phyloP scores from a whole-genome alignment of 2,797 vertebrate species.

The Craterocephalus amniculus region DNA sequence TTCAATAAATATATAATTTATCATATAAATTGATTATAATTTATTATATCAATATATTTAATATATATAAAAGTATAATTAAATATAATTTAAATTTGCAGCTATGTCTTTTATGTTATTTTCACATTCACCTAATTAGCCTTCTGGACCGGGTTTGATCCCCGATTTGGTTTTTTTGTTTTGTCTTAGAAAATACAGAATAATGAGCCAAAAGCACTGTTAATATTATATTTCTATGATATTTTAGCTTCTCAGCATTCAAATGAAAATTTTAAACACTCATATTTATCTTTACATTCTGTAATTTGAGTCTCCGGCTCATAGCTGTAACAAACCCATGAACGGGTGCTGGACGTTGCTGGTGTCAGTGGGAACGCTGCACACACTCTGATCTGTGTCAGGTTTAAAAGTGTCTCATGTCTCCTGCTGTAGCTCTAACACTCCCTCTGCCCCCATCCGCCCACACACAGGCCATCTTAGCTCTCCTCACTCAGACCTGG shows the following conservation, averaged over 20 bases:
- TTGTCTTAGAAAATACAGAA: not conserved
- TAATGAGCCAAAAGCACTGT: not conserved
- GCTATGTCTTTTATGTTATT: no score
- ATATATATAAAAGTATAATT: no score
- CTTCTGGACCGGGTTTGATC: no score
- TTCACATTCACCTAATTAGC: no score
- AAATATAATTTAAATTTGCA: no score
- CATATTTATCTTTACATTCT: not conserved
- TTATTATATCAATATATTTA: no score
- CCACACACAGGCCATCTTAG: slow-evolving; percentile 55
- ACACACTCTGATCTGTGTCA: slow-evolving; percentile 58
- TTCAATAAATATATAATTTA: no score
- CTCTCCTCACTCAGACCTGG: slow-evolving; percentile 49
- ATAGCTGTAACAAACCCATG: not conserved
- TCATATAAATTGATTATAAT: no score
- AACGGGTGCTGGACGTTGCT: slow-evolving; percentile 15
- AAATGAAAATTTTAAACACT: not conserved
- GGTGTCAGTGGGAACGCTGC: slow-evolving; percentile 40
- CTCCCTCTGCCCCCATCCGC: slow-evolving; percentile 47
- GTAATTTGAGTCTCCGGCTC: not conserved
- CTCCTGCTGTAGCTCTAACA: slow-evolving; percentile 77
- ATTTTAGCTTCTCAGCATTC: not conserved
- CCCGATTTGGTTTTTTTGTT: no score
- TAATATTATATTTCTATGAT: no score
- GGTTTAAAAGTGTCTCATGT: slow-evolving; percentile 87